A percentile compares a stretch with the other conserved stretches of the same genome.
These are phyloP conservation scores for Fragum sueziense DNA, from an alignment of 2,888 invertebrate genomes.

Conservation along the genomic window DNA sequence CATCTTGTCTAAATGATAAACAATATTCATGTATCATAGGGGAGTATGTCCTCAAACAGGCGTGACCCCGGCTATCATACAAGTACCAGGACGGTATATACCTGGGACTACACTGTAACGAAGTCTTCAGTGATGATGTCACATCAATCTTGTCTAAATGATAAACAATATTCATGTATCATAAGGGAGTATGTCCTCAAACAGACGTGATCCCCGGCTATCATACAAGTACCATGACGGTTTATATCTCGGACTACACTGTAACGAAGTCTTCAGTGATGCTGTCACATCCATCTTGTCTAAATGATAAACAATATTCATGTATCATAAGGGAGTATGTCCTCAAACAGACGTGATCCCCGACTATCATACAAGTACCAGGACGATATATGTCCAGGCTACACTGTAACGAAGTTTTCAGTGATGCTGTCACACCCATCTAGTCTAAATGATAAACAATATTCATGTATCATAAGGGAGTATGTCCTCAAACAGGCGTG, in stretches of 20 bases:
- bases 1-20: no score
- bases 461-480: no score
- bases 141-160: no score
- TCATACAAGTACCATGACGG: conserved; percentile 7
- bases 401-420: neutral
- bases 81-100: conserved; percentile 11
- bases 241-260: neutral
- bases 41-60: conserved; percentile 6
- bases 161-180: no score
- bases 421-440: neutral
- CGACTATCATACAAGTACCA: neutral
- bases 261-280: neutral
- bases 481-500: neutral
- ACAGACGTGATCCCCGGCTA: neutral
- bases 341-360: neutral
- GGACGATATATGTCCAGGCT: conserved; percentile 7
- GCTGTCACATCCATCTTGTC: no score
- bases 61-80: neutral
- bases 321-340: no score
- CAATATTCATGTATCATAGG: no score
- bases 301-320: no score
- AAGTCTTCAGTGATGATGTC: neutral
- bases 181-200: conserved; percentile 9
- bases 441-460: no score
- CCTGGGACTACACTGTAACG: neutral